phyloP scores from a whole-genome alignment of 2,113 vertebrate genomes.

The Hyla sarda region DNA sequence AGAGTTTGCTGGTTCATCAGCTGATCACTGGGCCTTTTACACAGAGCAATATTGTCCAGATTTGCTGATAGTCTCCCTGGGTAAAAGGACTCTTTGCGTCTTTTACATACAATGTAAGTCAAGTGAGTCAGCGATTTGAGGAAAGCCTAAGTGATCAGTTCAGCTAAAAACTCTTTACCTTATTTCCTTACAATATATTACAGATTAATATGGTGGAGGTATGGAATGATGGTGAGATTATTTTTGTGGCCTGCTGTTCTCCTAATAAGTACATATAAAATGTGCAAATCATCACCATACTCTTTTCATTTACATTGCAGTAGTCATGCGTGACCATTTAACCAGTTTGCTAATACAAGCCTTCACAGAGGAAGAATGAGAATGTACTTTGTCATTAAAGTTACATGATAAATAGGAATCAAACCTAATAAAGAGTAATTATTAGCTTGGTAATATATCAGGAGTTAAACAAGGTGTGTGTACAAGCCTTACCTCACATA shows the following conservation, averaged over 20 bases:
- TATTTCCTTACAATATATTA: neutral
- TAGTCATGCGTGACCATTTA: neutral
- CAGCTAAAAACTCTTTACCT: neutral
- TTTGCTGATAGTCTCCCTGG: no score
- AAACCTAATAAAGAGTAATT: constrained; percentile 5
- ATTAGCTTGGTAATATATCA: constrained; percentile 10
- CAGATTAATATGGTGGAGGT: neutral
- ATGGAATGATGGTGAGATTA: neutral
- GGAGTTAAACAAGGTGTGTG: neutral
- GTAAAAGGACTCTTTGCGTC: no score
- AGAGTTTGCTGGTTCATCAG: no score
- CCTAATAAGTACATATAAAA: neutral
- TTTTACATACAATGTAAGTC: no score
- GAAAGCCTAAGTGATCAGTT: no score
- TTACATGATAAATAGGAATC: constrained; percentile 14
- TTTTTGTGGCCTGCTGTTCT: neutral
- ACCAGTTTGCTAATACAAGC: neutral
- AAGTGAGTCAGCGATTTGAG: no score
- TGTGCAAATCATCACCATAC: neutral
- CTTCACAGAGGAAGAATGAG: neutral
- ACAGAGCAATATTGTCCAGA: no score
- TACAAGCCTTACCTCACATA: neutral
- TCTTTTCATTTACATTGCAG: neutral
- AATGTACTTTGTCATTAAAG: neutral
- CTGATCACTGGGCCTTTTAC: no score